phyloP scores from a whole-genome alignment of 2,797 vertebrate species.

The Hypotaenidia okinawae region DNA sequence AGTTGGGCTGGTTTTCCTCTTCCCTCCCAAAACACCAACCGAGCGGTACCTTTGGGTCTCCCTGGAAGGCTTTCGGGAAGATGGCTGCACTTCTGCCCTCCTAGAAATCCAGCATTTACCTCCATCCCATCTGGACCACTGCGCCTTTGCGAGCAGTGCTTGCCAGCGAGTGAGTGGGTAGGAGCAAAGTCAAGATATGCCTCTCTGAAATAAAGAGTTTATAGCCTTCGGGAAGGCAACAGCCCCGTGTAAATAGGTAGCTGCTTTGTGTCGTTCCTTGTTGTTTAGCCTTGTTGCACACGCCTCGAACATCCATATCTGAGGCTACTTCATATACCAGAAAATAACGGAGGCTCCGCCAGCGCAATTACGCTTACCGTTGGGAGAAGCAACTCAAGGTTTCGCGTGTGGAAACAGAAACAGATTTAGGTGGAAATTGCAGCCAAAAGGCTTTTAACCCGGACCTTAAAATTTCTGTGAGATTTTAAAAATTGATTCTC shows the following conservation, averaged over 20 bases:
- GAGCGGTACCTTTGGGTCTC: neutral
- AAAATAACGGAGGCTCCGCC: neutral
- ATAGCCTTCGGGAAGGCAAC: neutral
- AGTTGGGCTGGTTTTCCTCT: neutral
- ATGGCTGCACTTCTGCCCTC: neutral
- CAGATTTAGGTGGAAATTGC: neutral
- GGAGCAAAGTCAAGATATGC: neutral
- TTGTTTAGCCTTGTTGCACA: neutral
- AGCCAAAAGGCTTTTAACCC: neutral
- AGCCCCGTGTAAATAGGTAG: neutral
- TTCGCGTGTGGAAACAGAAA: slow-evolving; percentile 13
- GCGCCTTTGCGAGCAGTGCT: neutral
- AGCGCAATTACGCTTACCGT: neutral
- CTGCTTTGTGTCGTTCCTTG: neutral
- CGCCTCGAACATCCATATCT: neutral
- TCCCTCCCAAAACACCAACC: neutral
- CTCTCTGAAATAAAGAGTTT: neutral
- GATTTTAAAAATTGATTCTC: neutral
- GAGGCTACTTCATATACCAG: neutral
- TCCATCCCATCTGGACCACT: neutral
- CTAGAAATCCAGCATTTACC: neutral
- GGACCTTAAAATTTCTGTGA: neutral
- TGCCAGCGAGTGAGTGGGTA: neutral
- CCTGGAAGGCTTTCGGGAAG: neutral
- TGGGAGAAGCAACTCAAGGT: neutral